Percentiles rank a stretch among this genome's conserved stretches.
Conservation (phyloP, 1,140 invertebrate species). For the Leptopilina clavipes region DNA sequence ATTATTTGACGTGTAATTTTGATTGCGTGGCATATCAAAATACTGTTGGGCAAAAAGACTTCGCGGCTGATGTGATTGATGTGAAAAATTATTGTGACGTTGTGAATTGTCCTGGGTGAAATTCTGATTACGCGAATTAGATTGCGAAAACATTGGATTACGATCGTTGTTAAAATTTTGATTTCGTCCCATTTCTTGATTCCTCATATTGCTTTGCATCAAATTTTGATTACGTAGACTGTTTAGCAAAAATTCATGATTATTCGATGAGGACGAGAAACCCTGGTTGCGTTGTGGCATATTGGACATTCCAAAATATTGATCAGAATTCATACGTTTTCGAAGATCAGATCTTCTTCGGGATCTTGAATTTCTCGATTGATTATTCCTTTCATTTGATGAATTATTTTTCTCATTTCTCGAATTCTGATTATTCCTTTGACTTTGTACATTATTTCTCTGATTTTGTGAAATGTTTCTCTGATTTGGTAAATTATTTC, state of each 20-base stretch:
- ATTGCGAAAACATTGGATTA: background rate
- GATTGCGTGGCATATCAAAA: constrained; percentile 10
- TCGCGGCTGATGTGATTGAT: background rate
- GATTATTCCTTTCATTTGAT: background rate
- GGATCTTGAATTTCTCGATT: background rate
- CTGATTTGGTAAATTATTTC: background rate
- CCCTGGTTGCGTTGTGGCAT: background rate
- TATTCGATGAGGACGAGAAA: background rate
- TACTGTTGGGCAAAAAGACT: background rate
- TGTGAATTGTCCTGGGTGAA: background rate
- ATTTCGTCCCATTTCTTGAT: background rate
- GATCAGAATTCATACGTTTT: background rate
- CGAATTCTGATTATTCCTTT: background rate
- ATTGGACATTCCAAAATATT: background rate
- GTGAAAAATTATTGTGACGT: background rate
- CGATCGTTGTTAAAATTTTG: background rate
- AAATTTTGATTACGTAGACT: constrained; percentile 10
- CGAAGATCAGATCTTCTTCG: background rate
- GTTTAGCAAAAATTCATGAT: background rate
- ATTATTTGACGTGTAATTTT: background rate
- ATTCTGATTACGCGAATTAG: background rate
- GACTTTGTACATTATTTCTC: background rate
- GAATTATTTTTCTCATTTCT: too few species aligned
- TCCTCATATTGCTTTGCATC: background rate
- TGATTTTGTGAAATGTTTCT: background rate